Evolutionary conservation across 2,113 vertebrate species (phyloP).

Genomic region (Semnornis frantzii): DNA sequence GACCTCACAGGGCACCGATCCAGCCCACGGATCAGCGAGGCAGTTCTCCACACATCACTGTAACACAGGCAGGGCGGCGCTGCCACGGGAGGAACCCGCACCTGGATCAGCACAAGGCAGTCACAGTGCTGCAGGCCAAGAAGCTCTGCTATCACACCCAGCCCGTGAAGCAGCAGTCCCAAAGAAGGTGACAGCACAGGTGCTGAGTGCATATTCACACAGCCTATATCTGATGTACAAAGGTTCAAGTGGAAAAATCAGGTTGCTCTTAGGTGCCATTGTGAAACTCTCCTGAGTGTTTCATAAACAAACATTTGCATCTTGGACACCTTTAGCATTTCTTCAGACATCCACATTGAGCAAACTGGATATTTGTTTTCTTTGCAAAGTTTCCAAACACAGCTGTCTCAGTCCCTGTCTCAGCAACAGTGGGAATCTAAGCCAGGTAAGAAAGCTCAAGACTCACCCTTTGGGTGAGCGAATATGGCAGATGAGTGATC

Average conservation of each 20-base stretch:
- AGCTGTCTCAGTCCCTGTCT: constrained; percentile 26
- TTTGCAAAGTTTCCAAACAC: constrained; percentile 48
- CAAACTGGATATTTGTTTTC: constrained; percentile 55
- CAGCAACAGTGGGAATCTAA: constrained; percentile 1
- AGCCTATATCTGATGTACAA: neutral
- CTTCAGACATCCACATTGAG: constrained; percentile 56
- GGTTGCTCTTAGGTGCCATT: neutral
- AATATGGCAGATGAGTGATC: neutral
- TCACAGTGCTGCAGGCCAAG: neutral
- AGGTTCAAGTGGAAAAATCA: constrained; percentile 40
- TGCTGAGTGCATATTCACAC: neutral
- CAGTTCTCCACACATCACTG: rapidly evolving
- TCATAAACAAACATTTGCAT: constrained; percentile 55
- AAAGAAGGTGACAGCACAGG: neutral
- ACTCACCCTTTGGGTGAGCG: neutral
- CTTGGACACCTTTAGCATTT: constrained; percentile 51
- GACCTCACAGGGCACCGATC: neutral
- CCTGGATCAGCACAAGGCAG: neutral
- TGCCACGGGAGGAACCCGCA: neutral
- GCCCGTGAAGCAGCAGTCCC: neutral
- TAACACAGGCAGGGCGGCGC: neutral
- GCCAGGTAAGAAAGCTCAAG: constrained; percentile 24
- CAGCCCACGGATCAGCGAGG: neutral
- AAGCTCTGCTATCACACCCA: neutral
- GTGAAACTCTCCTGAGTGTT: neutral